Evolutionary conservation across 2,113 vertebrate genomes (phyloP), one percentile per base, ranked within the genome.

Genomic region (Electrona antarctica): DNA sequence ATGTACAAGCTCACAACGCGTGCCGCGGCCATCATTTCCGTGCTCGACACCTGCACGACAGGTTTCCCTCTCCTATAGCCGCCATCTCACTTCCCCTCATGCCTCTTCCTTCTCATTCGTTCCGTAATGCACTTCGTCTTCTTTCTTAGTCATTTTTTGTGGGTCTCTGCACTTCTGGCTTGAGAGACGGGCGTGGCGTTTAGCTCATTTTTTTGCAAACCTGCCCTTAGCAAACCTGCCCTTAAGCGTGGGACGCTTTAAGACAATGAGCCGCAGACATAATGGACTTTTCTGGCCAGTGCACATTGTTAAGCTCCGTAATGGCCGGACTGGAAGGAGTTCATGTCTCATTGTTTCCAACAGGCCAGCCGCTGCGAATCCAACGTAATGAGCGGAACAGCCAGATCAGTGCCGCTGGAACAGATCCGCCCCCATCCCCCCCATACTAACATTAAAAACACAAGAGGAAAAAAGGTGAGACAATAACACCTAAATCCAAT

Each of bases 181-280:
- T 84, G 52, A 78, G 83, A 79, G 87, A 90, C 82, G 82, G 83
- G 87, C n/a, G n/a, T 81, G 78, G 74, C 56, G n/a, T n/a, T n/a
- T n/a, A n/a, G n/a, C n/a, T n/a, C n/a, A n/a, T n/a, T n/a, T 70
- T 75, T 64, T 73, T 51, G 74, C 85, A 66, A 57, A 49, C n/a
- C 65, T 72, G 79, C 72, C 80, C 81, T 48, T 63, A 84, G 67
- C 83, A 59, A 78, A 77, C 71, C 81, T 77, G 81, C 82, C 85
- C 83, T 87, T 81, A 83, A 81, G 73, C 82, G 76, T 65, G 84
- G n/a, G 77, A 79, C 85, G 84, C 85, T 85, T n/a, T 61, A 64
- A 85, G 83, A 91, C 86, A 88, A 91, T 88, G 88, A 90, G 90
- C 84, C 83, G 80, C 77, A 78, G 82, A 73, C 88, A 85, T 89